phyloP scores from a whole-genome alignment of 1,140 invertebrate genomes.

The fruit fly (Drosophila melanogaster) region Release_6_plus_ISO1_MT NT_037436.4:27548501-27549000 shows the following conservation, averaged over 20 bases:
- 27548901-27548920: too few species aligned
- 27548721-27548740: constrained; percentile 90
- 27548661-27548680: constrained; percentile 94
- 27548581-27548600: constrained; percentile 96
- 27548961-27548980: constrained; percentile 17
- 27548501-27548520: constrained; percentile 88
- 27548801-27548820: constrained; percentile 89
- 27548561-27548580: constrained; percentile 93
- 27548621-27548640: constrained; percentile 93
- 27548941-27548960: constrained; percentile 3
- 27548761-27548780: constrained; percentile 84
- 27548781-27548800: constrained; percentile 87
- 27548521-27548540: constrained; percentile 91
- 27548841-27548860: constrained; percentile 87
- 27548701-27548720: constrained; percentile 86
- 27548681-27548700: constrained; percentile 87
- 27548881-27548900: too few species aligned
- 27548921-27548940: too few species aligned
- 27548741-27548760: constrained; percentile 86
- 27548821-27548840: constrained; percentile 91
- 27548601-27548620: constrained; percentile 95
- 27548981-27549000: constrained; percentile 69
- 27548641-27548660: constrained; percentile 91
- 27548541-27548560: constrained; percentile 90
- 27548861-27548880: not conserved